Evolutionary conservation across 2,888 invertebrate genomes (phyloP), one percentile per base, ranked within the genome.

Genomic region (Selenia dentaria): DNA sequence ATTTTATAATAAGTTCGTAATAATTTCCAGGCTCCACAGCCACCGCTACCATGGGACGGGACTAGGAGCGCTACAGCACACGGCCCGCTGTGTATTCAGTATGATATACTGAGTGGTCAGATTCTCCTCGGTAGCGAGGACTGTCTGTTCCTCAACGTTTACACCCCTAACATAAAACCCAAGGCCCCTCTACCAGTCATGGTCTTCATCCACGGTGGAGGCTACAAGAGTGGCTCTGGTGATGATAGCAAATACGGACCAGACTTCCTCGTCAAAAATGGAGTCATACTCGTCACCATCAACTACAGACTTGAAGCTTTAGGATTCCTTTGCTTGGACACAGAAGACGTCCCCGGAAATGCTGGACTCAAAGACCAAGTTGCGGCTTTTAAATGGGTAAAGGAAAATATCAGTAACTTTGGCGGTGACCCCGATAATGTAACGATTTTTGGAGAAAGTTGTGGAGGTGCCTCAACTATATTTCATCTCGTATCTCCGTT

Each of bases 231-330:
- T 6, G 79, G 77, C 1, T 80, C 79, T 0, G 77, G 74, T 1
- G 82, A 92, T 54, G 81, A 77, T 0, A 81, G 85, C 18, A 61
- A 83, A 3, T 92, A 90, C 46, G 93, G 92, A 0, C 92, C 93
- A 1, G 91, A 92, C 47, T 92, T 90, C 53, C 64, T 93, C n/a
- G n/a, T n/a, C n/a, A n/a, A n/a, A n/a, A n/a, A n/a, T n/a, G n/a
- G n/a, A n/a, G n/a, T n/a, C n/a, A n/a, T n/a, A n/a, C n/a, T n/a
- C n/a, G n/a, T n/a, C n/a, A n/a, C n/a, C n/a, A n/a, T n/a, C n/a
- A n/a, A n/a, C n/a, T n/a, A n/a, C n/a, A n/a, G n/a, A n/a, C n/a
- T n/a, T n/a, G n/a, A n/a, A n/a, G n/a, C n/a, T n/a, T n/a, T n/a
- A n/a, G n/a, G n/a, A n/a, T n/a, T n/a, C n/a, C n/a, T n/a, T n/a